Conservation (phyloP, 2,888 invertebrate species). For the Galerucella nymphaeae region DNA sequence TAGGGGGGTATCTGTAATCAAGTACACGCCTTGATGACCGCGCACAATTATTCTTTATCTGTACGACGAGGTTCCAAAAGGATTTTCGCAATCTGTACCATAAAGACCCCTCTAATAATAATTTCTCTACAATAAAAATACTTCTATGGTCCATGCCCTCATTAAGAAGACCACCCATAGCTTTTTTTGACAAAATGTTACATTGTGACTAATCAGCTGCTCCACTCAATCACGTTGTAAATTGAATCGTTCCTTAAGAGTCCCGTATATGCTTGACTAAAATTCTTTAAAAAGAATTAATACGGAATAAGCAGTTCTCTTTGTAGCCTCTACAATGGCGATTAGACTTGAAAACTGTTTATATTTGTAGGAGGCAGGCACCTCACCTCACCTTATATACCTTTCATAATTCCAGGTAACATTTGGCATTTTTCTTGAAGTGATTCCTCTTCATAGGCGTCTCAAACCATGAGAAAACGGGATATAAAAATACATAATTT, state of each 20-base stretch:
- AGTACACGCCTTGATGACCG: too few relatives aligned
- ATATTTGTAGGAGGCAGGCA: slow-evolving; percentile 23
- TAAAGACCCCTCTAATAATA: slow-evolving; percentile 9
- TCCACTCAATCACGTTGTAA: slow-evolving; percentile 24
- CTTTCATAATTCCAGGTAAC: too few relatives aligned
- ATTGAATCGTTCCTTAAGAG: slow-evolving; percentile 29
- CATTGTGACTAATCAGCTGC: slow-evolving; percentile 32
- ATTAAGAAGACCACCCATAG: slow-evolving; percentile 28
- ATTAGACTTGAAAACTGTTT: slow-evolving; percentile 30
- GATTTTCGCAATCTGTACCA: too few relatives aligned
- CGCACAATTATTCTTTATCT: too few relatives aligned
- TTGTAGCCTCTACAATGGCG: slow-evolving; percentile 28
- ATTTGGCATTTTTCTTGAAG: too few relatives aligned
- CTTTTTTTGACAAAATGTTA: slow-evolving; percentile 12
- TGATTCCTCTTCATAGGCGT: slow-evolving; percentile 13
- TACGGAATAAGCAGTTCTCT: slow-evolving; percentile 30
- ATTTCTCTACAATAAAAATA: slow-evolving; percentile 13
- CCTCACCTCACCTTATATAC: background rate
- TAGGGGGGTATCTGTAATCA: too few relatives aligned
- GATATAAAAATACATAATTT: background rate
- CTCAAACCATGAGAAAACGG: background rate
- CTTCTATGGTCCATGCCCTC: slow-evolving; percentile 12
- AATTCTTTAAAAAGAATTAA: slow-evolving; percentile 28
- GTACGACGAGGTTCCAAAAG: too few relatives aligned
- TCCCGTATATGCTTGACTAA: slow-evolving; percentile 28